These are phyloP conservation scores for Psittacula derbiana DNA, from an alignment of 2,797 vertebrate species.

Conservation along the genomic window DNA sequence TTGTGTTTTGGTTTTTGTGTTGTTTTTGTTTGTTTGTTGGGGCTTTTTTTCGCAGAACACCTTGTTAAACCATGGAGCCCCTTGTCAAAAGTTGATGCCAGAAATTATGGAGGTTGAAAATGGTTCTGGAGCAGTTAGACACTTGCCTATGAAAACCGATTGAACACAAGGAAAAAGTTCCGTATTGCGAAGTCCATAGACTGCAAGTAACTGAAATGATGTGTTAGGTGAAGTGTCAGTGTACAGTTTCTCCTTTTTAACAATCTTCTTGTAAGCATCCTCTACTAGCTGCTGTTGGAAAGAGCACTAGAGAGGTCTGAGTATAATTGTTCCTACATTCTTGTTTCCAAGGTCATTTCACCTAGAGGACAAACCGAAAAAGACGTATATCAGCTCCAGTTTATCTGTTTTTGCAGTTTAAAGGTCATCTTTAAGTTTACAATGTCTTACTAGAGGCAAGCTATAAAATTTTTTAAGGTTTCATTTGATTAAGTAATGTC, in stretches of 20 bases:
- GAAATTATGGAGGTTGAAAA: background rate
- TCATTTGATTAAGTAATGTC: background rate
- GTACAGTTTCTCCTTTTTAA: background rate
- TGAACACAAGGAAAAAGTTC: background rate
- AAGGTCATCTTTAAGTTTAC: background rate
- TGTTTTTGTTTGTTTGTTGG: background rate
- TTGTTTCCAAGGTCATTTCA: background rate
- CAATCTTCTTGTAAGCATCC: background rate
- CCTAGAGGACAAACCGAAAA: background rate
- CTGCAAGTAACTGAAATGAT: background rate
- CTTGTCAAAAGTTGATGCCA: background rate
- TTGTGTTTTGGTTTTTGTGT: background rate
- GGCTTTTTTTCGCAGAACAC: background rate
- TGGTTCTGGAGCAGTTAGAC: background rate
- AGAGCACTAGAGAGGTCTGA: background rate
- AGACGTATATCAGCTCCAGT: background rate
- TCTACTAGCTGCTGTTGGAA: background rate
- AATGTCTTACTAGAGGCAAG: background rate
- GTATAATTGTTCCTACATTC: background rate
- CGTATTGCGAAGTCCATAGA: background rate
- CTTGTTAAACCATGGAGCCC: background rate
- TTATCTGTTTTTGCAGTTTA: background rate
- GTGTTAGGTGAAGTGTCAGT: background rate
- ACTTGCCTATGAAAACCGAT: background rate
- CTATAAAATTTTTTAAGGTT: background rate